Evolutionary conservation across 2,797 vertebrate genomes (phyloP), one percentile per base, ranked within the genome.

Genomic region (Hoplostethus mediterraneus): DNA sequence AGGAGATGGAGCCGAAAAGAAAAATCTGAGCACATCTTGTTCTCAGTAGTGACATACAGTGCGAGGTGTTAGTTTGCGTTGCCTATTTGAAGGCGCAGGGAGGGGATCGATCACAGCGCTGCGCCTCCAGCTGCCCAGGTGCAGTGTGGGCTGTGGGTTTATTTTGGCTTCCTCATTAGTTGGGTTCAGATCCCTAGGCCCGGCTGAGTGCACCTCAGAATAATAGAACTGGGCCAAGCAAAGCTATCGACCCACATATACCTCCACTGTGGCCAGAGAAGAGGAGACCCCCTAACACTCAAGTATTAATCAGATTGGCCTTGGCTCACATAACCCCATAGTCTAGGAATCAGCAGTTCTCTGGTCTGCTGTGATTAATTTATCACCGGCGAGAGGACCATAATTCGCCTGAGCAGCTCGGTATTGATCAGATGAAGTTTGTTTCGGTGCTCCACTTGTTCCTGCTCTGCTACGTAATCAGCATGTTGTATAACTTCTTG

Each of bases 161-260:
- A 83, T 87, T 87, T 86, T 87, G 81, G 71, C 77, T 58, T 70
- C 68, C 81, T 88, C 67, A 74, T 88, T 91, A 89, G 73, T 17
- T 70, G 75, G 74, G 71, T 77, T 57, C 40, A 66, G 67, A 79
- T 75, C 69, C 71, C 0, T 17, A 73, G 63, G 75, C 76, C 80
- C 5, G 16, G 59, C 75, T 44, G 11, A n/a, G 30, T n/a, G 36
- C 16, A 45, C 30, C 9, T 73, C 66, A 68, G 71, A 79, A 79
- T 77, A 84, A 77, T 71, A 81, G 59, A 86, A 83, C 30, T 75
- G 80, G 65, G 80, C 82, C 86, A 80, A 80, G 63, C 59, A 51
- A 71, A 90, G 79, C 79, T 85, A 77, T 85, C 76, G 77, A 55
- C 70, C 77, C 77, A 48, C 58, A 74, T 73, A 65, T 69, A 30